Conservation (phyloP, 2,797 vertebrate species). For the Otolemur crassicaudatus region DNA sequence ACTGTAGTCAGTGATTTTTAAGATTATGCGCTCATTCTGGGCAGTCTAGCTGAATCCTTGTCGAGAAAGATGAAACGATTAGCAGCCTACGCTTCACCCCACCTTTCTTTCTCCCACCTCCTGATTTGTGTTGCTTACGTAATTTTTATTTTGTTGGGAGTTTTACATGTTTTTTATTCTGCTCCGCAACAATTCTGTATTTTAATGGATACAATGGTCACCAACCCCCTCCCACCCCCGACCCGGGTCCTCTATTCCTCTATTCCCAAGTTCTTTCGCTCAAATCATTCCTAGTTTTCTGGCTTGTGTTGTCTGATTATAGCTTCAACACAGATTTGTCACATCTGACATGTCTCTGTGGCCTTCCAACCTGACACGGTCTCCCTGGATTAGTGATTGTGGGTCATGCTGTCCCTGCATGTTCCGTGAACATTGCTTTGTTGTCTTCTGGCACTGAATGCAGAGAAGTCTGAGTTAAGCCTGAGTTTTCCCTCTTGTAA, state of each 20-base stretch:
- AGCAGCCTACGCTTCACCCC: rapidly evolving
- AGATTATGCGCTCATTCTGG: neutral
- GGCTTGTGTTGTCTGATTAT: neutral
- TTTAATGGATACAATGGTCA: rapidly evolving
- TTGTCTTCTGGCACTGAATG: neutral
- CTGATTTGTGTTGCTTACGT: rapidly evolving
- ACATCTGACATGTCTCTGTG: neutral
- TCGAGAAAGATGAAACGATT: rapidly evolving
- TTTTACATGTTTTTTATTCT: rapidly evolving
- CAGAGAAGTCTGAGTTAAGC: neutral
- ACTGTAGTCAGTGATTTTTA: neutral
- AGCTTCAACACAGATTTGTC: neutral
- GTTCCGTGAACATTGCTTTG: neutral
- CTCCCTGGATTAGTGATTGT: rapidly evolving
- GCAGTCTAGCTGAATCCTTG: rapidly evolving
- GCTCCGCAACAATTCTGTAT: neutral
- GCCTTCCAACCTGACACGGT: neutral
- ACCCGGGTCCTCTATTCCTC: neutral
- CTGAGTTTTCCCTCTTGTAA: neutral
- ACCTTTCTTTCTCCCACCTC: too few species aligned
- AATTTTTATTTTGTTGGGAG: neutral
- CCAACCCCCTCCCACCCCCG: neutral
- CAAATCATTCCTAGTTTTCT: rapidly evolving
- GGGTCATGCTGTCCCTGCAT: rapidly evolving
- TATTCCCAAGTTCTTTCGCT: neutral